These are phyloP conservation scores for Drosophila cracens DNA, from an alignment of 2,888 invertebrate genomes.

Conservation along the genomic window DNA sequence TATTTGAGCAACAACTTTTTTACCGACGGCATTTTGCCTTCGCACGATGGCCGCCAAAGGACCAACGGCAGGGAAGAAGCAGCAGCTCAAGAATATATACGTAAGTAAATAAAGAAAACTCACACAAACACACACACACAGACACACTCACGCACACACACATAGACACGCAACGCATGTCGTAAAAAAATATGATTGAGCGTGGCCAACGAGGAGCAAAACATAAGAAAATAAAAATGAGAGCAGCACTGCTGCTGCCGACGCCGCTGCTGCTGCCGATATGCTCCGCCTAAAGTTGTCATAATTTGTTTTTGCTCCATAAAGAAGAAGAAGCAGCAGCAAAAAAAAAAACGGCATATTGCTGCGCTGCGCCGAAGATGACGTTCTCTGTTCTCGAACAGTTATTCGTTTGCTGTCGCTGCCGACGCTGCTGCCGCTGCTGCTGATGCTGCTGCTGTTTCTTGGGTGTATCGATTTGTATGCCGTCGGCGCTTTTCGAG, in stretches of 20 bases:
- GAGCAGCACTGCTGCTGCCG: conserved; percentile 42
- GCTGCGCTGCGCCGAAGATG: conserved; percentile 53
- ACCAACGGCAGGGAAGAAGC: conserved; percentile 40
- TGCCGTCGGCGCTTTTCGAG: conserved; percentile 42
- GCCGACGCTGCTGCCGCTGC: conserved; percentile 6
- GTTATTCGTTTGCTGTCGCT: conserved; percentile 34
- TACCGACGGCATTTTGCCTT: conserved; percentile 47
- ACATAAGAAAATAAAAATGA: conserved; percentile 37
- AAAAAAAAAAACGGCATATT: conserved; percentile 32
- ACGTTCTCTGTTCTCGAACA: conserved; percentile 40
- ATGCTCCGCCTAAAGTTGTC: conserved; percentile 85
- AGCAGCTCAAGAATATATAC: conserved; percentile 57
- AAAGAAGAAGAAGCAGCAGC: conserved; percentile 4
- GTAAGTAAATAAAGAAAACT: conserved; percentile 63
- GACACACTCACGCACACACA: conserved; percentile 7
- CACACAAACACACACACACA: conserved; percentile 7
- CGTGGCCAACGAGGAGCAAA: conserved; percentile 48
- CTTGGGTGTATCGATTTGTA: conserved; percentile 53
- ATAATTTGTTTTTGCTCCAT: conserved; percentile 82
- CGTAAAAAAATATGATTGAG: conserved; percentile 71
- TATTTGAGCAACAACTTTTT: conserved; percentile 2
- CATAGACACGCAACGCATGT: conserved; percentile 5
- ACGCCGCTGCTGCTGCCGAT: conserved; percentile 40
- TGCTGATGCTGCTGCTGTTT: conserved; percentile 12
- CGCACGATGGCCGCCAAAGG: conserved; percentile 50